These are phyloP conservation scores for Dipodomys stephensi DNA, from an alignment of 2,113 vertebrate species.

Conservation along the genomic window DNA sequence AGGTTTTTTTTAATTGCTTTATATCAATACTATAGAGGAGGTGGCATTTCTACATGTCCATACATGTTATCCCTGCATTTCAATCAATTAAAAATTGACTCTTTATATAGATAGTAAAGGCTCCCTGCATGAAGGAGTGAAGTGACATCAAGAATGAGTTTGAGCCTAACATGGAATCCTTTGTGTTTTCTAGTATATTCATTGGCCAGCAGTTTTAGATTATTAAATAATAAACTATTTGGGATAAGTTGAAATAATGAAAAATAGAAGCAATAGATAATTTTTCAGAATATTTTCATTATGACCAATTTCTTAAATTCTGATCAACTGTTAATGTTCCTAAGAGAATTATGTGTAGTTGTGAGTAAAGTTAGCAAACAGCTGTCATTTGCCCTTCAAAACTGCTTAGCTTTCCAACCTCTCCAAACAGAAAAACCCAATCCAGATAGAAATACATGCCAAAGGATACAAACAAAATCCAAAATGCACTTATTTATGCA, in stretches of 20 bases:
- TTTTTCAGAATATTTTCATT: background rate
- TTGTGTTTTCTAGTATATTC: background rate
- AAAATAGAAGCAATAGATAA: background rate
- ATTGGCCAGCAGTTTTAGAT: background rate
- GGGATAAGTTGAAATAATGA: background rate
- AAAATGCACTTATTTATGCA: background rate
- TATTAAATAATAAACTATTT: background rate
- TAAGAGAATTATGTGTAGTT: background rate
- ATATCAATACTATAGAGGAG: too few species aligned
- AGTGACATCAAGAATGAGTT: background rate
- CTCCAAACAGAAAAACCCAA: background rate
- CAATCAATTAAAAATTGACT: background rate
- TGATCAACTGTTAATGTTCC: background rate
- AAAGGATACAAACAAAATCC: conserved; percentile 1
- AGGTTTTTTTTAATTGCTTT: too few species aligned
- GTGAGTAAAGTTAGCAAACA: background rate
- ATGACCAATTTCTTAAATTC: background rate
- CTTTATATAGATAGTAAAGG: background rate
- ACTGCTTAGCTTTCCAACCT: background rate
- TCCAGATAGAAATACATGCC: background rate
- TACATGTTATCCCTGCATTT: too few species aligned
- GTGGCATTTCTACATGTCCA: too few species aligned
- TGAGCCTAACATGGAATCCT: background rate
- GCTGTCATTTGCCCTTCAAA: background rate
- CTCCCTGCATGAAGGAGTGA: background rate